A percentile compares a stretch with the other conserved stretches of the same genome.
phyloP scores from a whole-genome alignment of 2,888 invertebrate genomes.

The Drosophila mercatorum region DNA sequence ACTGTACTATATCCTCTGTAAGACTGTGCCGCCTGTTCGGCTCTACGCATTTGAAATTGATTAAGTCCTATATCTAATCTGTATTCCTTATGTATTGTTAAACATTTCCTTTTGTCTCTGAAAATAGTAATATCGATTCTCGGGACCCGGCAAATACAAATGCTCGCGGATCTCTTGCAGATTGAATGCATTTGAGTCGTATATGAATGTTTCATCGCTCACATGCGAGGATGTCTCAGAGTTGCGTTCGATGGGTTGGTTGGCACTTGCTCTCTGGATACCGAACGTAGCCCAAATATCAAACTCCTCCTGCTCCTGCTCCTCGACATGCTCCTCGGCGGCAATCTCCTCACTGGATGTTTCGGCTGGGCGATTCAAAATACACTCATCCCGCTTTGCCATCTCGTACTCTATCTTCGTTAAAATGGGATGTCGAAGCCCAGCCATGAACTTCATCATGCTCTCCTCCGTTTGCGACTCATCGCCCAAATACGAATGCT shows the following conservation, averaged over 20 bases:
- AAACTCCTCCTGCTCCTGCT: slow-evolving; percentile 36
- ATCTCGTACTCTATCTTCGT: slow-evolving; percentile 16
- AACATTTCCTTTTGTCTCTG: slow-evolving; percentile 23
- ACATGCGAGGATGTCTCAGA: neutral
- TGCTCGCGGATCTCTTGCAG: slow-evolving; percentile 64
- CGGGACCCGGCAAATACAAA: slow-evolving; percentile 63
- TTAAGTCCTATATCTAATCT: neutral
- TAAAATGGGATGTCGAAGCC: slow-evolving; percentile 59
- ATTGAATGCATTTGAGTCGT: slow-evolving; percentile 61
- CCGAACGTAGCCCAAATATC: slow-evolving; percentile 58
- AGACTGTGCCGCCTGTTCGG: too few relatives aligned
- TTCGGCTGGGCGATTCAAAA: slow-evolving; percentile 8
- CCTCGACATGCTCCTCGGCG: slow-evolving; percentile 23
- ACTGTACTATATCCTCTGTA: neutral
- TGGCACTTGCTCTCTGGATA: neutral
- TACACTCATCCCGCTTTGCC: slow-evolving; percentile 33
- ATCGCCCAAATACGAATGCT: slow-evolving; percentile 61
- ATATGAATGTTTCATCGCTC: slow-evolving; percentile 38
- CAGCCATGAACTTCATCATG: slow-evolving; percentile 53
- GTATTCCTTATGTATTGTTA: neutral
- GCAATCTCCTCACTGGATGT: slow-evolving; percentile 3
- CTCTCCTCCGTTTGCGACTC: slow-evolving; percentile 54
- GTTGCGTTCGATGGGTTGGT: rapidly evolving
- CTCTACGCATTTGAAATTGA: too few relatives aligned
- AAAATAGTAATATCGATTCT: slow-evolving; percentile 61